These are phyloP conservation scores for Astur gentilis DNA, from an alignment of 2,113 vertebrate species.

Conservation along the genomic window DNA sequence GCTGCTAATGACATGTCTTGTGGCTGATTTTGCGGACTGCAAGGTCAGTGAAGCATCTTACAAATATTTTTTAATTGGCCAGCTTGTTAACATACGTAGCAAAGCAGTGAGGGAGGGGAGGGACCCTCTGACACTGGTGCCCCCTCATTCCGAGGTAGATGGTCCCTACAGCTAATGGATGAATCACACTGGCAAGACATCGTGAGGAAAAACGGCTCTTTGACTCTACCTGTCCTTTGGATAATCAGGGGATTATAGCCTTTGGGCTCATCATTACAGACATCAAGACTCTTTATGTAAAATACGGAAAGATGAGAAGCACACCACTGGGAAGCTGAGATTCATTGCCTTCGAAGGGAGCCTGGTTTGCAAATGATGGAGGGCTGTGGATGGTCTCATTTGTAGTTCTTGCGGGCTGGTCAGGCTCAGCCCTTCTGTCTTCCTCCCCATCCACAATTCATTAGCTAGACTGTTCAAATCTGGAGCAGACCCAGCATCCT, in stretches of 20 bases:
- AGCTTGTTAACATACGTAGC: conserved; percentile 17
- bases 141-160: not conserved
- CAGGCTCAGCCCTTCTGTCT: conserved; percentile 8
- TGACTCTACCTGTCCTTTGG: not conserved
- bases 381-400: not conserved
- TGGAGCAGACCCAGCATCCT: conserved; percentile 11
- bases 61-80: conserved; percentile 59
- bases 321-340: not conserved
- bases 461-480: conserved; percentile 29
- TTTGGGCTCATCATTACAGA: not conserved
- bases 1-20: not conserved
- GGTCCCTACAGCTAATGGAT: not conserved
- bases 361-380: not conserved
- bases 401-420: conserved; percentile 13
- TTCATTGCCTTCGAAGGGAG: not conserved
- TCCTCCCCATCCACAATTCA: not conserved
- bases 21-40: not conserved
- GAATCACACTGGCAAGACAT: not conserved
- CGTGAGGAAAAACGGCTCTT: not conserved
- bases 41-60: conserved; percentile 43
- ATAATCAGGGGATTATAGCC: conserved; percentile 2
- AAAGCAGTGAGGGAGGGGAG: not conserved
- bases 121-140: not conserved
- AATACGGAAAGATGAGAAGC: not conserved
- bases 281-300: conserved; percentile 9